Percentiles rank a stretch among this genome's conserved stretches.
These are phyloP conservation scores for Phrynocephalus guinanensis DNA, from an alignment of 2,797 vertebrate genomes.

Conservation along the genomic window DNA sequence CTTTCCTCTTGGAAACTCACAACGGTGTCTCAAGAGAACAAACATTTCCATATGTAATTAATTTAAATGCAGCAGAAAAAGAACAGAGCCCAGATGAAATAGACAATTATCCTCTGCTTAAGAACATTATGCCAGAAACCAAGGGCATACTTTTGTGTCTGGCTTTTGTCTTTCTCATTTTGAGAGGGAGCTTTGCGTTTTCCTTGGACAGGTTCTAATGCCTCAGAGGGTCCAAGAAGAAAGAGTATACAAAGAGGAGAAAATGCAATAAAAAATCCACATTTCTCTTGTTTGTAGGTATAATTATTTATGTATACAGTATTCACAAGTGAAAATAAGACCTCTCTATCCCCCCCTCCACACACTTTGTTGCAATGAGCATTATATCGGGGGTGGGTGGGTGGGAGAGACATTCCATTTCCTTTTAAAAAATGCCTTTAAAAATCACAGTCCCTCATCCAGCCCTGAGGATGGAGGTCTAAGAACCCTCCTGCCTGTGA, in stretches of 20 bases:
- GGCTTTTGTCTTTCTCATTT: conserved; percentile 60
- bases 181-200: conserved; percentile 59
- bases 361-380: neutral
- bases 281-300: conserved; percentile 45
- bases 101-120: conserved; percentile 59
- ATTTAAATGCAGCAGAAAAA: conserved; percentile 72
- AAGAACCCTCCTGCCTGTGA: neutral
- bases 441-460: neutral
- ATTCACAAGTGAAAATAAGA: conserved; percentile 45
- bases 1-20: conserved; percentile 63
- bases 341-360: neutral
- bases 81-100: conserved; percentile 63
- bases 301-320: conserved; percentile 54
- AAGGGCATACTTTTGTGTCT: conserved; percentile 59
- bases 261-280: conserved; percentile 60
- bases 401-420: neutral
- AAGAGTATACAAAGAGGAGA: conserved; percentile 54
- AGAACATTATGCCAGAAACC: conserved; percentile 64
- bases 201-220: conserved; percentile 53
- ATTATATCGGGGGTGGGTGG: neutral
- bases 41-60: conserved; percentile 71
- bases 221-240: conserved; percentile 52
- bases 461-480: neutral
- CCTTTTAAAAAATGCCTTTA: neutral
- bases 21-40: conserved; percentile 54